These are phyloP conservation scores for Misgurnus mizolepis DNA, from an alignment of 2,113 vertebrate genomes.

Conservation along the genomic window DNA sequence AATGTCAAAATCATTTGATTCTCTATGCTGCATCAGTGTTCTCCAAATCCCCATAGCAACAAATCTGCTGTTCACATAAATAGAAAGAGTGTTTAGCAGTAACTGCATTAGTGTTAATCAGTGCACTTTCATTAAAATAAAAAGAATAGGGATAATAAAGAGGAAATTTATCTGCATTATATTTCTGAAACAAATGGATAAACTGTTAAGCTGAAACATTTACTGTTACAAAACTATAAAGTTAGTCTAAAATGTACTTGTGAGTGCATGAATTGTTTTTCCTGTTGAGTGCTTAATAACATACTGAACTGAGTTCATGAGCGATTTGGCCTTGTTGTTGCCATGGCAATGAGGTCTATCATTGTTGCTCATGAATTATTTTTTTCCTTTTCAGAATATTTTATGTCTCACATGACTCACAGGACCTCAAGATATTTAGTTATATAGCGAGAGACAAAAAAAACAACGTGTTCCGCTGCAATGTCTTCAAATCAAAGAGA, in stretches of 20 bases:
- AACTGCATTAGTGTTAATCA: neutral
- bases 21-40: neutral
- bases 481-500: slow-evolving; percentile 97
- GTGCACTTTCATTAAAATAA: neutral
- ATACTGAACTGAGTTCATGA: neutral
- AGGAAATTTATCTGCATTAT: neutral
- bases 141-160: neutral
- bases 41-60: slow-evolving; percentile 14
- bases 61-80: neutral
- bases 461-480: slow-evolving; percentile 92
- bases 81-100: neutral
- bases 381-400: slow-evolving; percentile 83
- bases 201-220: neutral
- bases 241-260: neutral
- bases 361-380: slow-evolving; percentile 1
- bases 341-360: slow-evolving; percentile 27
- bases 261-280: neutral
- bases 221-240: neutral
- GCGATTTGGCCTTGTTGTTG: slow-evolving; percentile 16
- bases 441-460: slow-evolving; percentile 94
- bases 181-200: neutral
- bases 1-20: slow-evolving; percentile 1
- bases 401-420: slow-evolving; percentile 96
- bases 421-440: slow-evolving; percentile 98
- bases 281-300: neutral